Percentiles rank a stretch among this genome's conserved stretches.
phyloP scores from a whole-genome alignment of 2,888 invertebrate genomes.

The Zaprionus obscuricornis region DNA sequence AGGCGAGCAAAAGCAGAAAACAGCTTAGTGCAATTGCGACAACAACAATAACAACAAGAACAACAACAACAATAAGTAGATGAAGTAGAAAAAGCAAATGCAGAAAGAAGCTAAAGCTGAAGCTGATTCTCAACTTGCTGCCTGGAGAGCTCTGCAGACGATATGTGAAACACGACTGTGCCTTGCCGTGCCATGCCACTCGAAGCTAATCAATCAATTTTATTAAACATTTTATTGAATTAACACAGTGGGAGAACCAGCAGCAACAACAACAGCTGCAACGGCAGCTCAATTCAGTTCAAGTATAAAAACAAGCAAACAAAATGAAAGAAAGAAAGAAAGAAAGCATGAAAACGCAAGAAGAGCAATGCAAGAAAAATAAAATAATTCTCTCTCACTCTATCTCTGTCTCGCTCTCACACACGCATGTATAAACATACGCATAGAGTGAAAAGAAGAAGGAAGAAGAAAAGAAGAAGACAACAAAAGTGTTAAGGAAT shows the following conservation, averaged over 20 bases:
- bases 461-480: too few species aligned
- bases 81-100: not conserved
- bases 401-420: too few species aligned
- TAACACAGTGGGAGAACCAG: slow-evolving; percentile 29
- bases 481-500: too few species aligned
- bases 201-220: slow-evolving; percentile 67
- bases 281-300: too few species aligned
- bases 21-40: slow-evolving; percentile 42
- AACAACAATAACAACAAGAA: slow-evolving; percentile 1
- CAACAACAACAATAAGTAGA: slow-evolving; percentile 6
- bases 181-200: not conserved
- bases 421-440: too few species aligned
- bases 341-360: too few species aligned
- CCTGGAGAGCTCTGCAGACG: not conserved
- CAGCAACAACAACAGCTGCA: not conserved
- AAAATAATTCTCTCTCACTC: not conserved
- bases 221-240: slow-evolving; percentile 57
- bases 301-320: too few species aligned
- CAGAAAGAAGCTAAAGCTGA: too few species aligned
- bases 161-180: slow-evolving; percentile 9
- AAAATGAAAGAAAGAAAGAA: too few species aligned
- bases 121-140: slow-evolving; percentile 20
- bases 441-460: too few species aligned
- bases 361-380: not conserved
- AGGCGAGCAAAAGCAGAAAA: slow-evolving; percentile 34